Percentiles rank a stretch among this genome's conserved stretches.
phyloP scores from a whole-genome alignment of 2,113 vertebrate genomes.

The Sturnus vulgaris region DNA sequence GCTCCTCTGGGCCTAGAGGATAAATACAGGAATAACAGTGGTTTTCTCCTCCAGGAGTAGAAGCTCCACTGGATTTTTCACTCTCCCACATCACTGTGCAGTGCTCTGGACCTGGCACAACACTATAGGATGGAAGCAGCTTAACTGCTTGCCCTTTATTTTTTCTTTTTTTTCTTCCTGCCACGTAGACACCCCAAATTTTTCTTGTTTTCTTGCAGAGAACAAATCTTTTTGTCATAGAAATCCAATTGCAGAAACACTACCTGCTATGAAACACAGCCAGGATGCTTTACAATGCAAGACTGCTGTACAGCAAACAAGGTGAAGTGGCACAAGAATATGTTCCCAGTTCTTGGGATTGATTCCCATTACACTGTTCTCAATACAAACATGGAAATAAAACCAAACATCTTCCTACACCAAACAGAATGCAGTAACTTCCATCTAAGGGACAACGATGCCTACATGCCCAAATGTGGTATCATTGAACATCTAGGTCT shows the following conservation, averaged over 20 bases:
- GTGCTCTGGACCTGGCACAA: background rate
- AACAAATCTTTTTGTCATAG: background rate
- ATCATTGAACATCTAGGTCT: background rate
- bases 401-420: background rate
- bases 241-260: background rate
- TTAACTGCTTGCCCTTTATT: background rate
- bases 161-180: background rate
- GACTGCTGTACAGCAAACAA: background rate
- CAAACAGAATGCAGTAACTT: background rate
- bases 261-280: background rate
- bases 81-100: fast-evolving
- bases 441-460: background rate
- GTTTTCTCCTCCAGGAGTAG: background rate
- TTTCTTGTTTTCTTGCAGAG: background rate
- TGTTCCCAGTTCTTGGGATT: background rate
- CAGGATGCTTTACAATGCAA: fast-evolving
- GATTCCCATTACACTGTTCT: background rate
- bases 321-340: fast-evolving
- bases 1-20: background rate
- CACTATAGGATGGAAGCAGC: background rate
- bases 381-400: background rate
- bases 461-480: background rate
- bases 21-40: background rate
- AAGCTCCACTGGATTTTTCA: background rate
- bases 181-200: background rate